Evolutionary conservation across 2,888 invertebrate genomes (phyloP).

Genomic region (Apodemia duryi): DNA sequence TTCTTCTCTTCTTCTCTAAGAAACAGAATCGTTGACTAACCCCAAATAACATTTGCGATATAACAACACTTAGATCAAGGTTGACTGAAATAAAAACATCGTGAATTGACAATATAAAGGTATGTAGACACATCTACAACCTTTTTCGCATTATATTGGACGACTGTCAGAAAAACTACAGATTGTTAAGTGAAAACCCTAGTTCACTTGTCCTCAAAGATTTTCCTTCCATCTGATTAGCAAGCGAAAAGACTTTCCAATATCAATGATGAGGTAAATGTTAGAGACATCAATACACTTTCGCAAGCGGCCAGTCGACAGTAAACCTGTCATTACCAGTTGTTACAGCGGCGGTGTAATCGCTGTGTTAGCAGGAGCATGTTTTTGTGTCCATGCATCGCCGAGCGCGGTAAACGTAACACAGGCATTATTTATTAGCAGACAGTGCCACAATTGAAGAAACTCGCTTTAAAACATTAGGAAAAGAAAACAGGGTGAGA

Average conservation of each 20-base stretch:
- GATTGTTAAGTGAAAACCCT: no score
- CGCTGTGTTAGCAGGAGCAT: not conserved
- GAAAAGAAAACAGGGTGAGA: no score
- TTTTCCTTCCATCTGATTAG: not conserved
- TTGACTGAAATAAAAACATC: no score
- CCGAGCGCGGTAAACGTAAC: not conserved
- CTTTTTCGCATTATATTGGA: no score
- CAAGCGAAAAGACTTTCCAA: not conserved
- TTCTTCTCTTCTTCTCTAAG: no score
- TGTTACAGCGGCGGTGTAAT: constrained; percentile 4
- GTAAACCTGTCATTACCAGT: not conserved
- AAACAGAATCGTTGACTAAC: no score
- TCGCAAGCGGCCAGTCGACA: not conserved
- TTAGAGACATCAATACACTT: not conserved
- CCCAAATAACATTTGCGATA: no score
- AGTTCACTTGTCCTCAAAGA: no score
- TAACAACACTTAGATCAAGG: no score
- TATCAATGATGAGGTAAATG: not conserved
- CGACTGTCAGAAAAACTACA: no score
- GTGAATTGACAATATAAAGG: no score
- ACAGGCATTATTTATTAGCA: not conserved
- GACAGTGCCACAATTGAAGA: not conserved
- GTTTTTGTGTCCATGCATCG: not conserved
- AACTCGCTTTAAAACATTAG: not conserved
- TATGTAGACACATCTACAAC: no score